Base-by-base conservation (phyloP, 2,888 invertebrate species). In the Myopa tessellatipennis region DNA sequence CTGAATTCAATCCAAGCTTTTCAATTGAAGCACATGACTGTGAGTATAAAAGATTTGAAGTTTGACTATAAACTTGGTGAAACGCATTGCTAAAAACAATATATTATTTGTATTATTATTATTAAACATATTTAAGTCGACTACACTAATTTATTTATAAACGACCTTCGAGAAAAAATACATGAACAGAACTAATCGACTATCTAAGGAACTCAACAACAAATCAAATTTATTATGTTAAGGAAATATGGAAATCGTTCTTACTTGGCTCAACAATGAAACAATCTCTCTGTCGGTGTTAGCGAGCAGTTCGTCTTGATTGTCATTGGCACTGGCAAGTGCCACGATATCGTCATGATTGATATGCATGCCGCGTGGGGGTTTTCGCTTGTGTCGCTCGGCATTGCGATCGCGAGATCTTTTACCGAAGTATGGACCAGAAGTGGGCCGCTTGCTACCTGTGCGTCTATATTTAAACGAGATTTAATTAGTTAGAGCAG, bases 311-410 rank as follows among this genome's bases (percentile, higher is more conserved):
- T 94, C 93, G 84, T 96, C 95, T 87, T 88, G 87, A 85, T 86
- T 88, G 81, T 83, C 84, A 82, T 85, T 87, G 79, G 87, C 85
- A 82, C 85, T 85, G 80, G 97, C 97, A 92, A 98, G 93, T 84
- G 95, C 94, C 84, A 96, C 94, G 90, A 98, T 93, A 92, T 98
- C 98, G 90, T 98, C 98, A 90, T 97, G 96, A 92, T 97, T 97
- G 91, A 98, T 95, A 92, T 96, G 96, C 95, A 98, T 97, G 90
- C 98, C 98, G 86, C 95, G 94, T 80, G 98, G 98, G 85, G 98
- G 95, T 89, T 96, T 95, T 88, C 97, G 94, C 90, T 93, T 93
- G 90, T 93, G 93, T 90, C 89, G 88, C 81, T 90, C 88, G 73
- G 87, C 86, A 83, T 86, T 88, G 78, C 86, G 88, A 80, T 88